phyloP scores from a whole-genome alignment of 2,888 invertebrate species.

The Rotaria magnacalcarata region DNA sequence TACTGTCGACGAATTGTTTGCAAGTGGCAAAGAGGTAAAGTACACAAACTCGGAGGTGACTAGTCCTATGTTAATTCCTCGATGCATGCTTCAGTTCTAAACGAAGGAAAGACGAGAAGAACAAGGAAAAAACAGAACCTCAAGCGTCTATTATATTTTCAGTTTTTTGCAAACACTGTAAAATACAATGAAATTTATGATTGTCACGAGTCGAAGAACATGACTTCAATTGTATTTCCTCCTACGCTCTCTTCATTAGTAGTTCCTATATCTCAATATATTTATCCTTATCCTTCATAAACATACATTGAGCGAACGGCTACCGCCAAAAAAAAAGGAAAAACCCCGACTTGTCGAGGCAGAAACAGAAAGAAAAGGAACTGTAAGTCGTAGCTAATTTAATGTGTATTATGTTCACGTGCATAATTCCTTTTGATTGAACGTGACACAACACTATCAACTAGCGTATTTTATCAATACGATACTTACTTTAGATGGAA shows the following conservation, averaged over 20 bases:
- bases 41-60: background rate
- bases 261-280: background rate
- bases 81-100: background rate
- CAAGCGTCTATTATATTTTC: background rate
- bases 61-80: background rate
- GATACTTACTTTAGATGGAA: background rate
- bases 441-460: background rate
- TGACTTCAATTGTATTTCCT: background rate
- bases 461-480: background rate
- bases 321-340: background rate
- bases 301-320: background rate
- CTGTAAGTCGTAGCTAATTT: background rate
- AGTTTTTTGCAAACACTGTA: background rate
- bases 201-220: background rate
- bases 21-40: background rate
- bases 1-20: background rate
- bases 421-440: background rate
- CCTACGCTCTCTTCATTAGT: slow-evolving; percentile 1
- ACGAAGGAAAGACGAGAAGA: background rate
- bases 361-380: background rate
- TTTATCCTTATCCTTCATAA: slow-evolving; percentile 2
- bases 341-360: background rate
- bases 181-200: background rate
- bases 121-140: background rate
- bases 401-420: background rate